phyloP scores from a whole-genome alignment of 2,797 vertebrate species.

The Bryconaethiops microstoma region DNA sequence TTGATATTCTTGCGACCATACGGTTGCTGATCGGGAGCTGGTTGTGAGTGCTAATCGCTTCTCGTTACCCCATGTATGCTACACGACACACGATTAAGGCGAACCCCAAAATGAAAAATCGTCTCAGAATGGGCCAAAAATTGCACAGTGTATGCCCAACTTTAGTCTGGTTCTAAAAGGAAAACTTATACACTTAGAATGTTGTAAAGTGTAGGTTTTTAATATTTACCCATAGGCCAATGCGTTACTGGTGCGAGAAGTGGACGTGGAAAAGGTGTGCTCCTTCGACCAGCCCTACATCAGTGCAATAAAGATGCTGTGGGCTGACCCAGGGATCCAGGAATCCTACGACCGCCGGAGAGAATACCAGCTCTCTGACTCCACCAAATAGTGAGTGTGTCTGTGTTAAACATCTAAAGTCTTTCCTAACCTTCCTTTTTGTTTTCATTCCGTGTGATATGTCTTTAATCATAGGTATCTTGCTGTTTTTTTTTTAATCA shows the following conservation, averaged over 20 bases:
- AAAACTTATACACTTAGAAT: not conserved
- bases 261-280: constrained; percentile 96
- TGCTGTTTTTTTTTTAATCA: too few species aligned
- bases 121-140: too few species aligned
- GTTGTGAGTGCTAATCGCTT: too few species aligned
- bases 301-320: constrained; percentile 91
- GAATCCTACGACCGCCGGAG: constrained; percentile 96
- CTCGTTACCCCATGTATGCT: too few species aligned
- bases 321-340: constrained; percentile 95
- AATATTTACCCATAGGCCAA: constrained; percentile 78
- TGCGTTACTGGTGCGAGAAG: constrained; percentile 92
- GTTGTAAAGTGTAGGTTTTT: not conserved
- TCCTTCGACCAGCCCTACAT: constrained; percentile 92
- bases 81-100: too few species aligned
- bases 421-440: not conserved
- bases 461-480: not conserved
- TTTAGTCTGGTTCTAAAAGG: not conserved
- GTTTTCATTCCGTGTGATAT: not conserved
- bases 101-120: too few species aligned
- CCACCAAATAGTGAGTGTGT: constrained; percentile 94
- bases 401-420: not conserved
- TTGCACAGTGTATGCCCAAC: too few species aligned
- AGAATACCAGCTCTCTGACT: constrained; percentile 98
- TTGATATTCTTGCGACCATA: too few species aligned
- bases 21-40: too few species aligned